These are phyloP conservation scores for Cabera pusaria DNA, from an alignment of 2,888 invertebrate species.

Conservation along the genomic window DNA sequence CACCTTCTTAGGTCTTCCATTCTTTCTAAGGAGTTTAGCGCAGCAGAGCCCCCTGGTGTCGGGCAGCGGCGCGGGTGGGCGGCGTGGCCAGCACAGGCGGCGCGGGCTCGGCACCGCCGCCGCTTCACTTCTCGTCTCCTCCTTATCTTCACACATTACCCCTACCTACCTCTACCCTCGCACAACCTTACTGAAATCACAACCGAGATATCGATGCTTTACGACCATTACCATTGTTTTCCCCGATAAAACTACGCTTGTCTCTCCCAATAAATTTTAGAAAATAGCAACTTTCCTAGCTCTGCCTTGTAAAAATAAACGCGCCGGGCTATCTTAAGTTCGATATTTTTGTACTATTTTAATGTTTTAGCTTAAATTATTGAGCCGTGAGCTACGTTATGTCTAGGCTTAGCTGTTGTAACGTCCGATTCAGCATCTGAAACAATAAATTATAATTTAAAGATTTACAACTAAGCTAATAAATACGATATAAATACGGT, in stretches of 20 bases:
- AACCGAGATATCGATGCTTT: constrained; percentile 77
- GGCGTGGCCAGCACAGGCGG: constrained; percentile 69
- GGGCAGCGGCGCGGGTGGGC: constrained; percentile 76
- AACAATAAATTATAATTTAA: too few relatives aligned
- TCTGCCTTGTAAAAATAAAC: constrained; percentile 36
- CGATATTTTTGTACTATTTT: constrained; percentile 72
- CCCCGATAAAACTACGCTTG: constrained; percentile 60
- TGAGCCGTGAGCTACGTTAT: constrained; percentile 49
- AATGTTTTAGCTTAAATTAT: constrained; percentile 38
- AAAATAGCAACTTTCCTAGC: constrained; percentile 53
- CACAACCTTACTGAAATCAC: constrained; percentile 66
- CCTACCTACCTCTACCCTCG: constrained; percentile 47
- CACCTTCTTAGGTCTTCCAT: constrained; percentile 92
- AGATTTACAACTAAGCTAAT: too few relatives aligned
- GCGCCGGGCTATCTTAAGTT: constrained; percentile 57
- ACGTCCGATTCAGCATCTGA: constrained; percentile 80
- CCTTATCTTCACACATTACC: constrained; percentile 78
- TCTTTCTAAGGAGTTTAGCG: constrained; percentile 90
- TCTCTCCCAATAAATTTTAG: constrained; percentile 57
- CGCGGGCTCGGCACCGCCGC: constrained; percentile 58
- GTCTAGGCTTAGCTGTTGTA: constrained; percentile 53
- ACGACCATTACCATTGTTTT: constrained; percentile 76
- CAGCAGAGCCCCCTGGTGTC: constrained; percentile 93
- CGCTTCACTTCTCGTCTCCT: constrained; percentile 69
- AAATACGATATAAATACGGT: too few relatives aligned